Evolutionary conservation across 1,140 invertebrate species (phyloP), one percentile per base, ranked within the genome.

Genomic region (Drosophila subobscura): DNA sequence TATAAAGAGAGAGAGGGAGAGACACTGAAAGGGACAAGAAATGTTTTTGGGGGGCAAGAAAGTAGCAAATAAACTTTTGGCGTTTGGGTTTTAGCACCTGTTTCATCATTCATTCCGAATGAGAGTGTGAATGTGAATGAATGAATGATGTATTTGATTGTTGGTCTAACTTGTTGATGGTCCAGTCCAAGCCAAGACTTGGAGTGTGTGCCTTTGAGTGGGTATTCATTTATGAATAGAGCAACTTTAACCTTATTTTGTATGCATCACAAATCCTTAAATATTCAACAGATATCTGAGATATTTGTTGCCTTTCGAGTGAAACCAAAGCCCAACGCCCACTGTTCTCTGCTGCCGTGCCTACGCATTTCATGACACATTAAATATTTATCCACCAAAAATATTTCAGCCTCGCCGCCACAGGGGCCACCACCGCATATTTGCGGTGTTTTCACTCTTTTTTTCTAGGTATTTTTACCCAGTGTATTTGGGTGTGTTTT

Each of bases 311-410:
- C 16, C 16, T 20, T 20, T 20, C 16, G 16, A 20, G 16, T 20
- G 16, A 20, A 20, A 20, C 16, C 16, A 20, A 1, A 20, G 16
- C 16, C 16, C 16, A 20, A 20, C 16, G 16, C 16, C 16, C 16
- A 20, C 16, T 20, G 16, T 23, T 49, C 53, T n/a, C 42, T 45
- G 23, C 22, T 22, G 20, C 23, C 14, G 23, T 46, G 44, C 49
- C 41, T 46, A 54, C 42, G 55, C 47, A 73, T 76, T 80, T 80
- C 42, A 74, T 58, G 60, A 27, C 27, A 57, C 63, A 80, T 85
- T 77, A 73, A 74, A 77, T 77, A 80, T 85, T 58, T 67, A 86
- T 64, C 37, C 55, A 37, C 55, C 50, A 46, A 83, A 83, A 78
- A 50, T 67, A 44, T 78, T 78, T 78, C 44, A 20, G 55, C 44